A percentile compares a stretch with the other conserved stretches of the same genome.
phyloP scores from a whole-genome alignment of 1,140 invertebrate genomes.

The Aphidius gifuensis region DNA sequence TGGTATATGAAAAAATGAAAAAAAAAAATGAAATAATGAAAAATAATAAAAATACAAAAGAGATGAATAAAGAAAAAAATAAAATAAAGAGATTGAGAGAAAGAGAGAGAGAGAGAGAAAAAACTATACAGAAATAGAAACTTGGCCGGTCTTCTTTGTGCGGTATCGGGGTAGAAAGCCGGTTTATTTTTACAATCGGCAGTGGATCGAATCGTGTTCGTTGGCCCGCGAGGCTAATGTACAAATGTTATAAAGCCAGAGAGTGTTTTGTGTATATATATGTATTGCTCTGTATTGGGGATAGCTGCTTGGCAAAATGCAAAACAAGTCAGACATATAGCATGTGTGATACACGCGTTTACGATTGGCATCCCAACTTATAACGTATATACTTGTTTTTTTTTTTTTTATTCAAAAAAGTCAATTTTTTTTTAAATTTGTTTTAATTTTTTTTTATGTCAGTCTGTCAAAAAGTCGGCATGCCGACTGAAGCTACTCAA shows the following conservation, averaged over 20 bases:
- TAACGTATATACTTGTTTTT: conserved; percentile 10
- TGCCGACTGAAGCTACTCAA: conserved; percentile 9
- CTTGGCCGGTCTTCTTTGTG: conserved; percentile 21
- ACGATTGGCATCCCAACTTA: conserved; percentile 29
- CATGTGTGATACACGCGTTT: conserved; percentile 44
- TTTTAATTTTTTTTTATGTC: conserved; percentile 9
- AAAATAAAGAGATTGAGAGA: not conserved
- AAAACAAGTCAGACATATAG: conserved; percentile 13
- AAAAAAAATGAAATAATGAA: not conserved
- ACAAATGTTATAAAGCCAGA: not conserved
- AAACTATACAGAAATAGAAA: conserved; percentile 4
- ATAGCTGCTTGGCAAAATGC: not conserved
- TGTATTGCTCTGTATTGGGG: no score
- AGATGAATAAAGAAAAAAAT: conserved; percentile 1
- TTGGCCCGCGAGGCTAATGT: conserved; percentile 8
- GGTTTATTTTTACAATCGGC: conserved; percentile 45
- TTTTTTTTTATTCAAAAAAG: conserved; percentile 31
- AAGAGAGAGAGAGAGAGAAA: not conserved
- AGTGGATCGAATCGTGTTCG: conserved; percentile 37
- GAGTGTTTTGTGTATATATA: not conserved
- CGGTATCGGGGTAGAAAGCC: conserved; percentile 20
- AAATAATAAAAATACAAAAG: not conserved
- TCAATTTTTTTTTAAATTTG: no score
- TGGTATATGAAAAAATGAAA: conserved; percentile 2
- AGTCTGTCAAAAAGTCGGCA: conserved; percentile 38